These are phyloP conservation scores for Eira barbara DNA, from an alignment of 2,113 vertebrate species.

Conservation along the genomic window DNA sequence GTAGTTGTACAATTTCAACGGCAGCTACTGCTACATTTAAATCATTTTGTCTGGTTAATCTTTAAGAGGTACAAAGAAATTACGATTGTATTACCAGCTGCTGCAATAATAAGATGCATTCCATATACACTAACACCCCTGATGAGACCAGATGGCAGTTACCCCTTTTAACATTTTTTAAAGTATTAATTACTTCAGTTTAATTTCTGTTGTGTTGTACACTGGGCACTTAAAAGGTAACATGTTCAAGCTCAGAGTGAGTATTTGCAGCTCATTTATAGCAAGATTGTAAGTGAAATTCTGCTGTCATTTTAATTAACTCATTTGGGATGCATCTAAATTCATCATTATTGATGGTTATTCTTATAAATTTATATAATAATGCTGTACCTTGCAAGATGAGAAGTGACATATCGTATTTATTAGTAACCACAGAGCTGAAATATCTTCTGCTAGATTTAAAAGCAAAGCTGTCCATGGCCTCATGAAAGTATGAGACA, in stretches of 20 bases:
- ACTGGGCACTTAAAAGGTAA: conserved; percentile 62
- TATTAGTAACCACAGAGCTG: conserved; percentile 44
- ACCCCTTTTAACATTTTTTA: conserved; percentile 66
- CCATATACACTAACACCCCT: conserved; percentile 69
- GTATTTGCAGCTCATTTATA: conserved; percentile 60
- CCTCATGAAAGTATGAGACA: conserved; percentile 57
- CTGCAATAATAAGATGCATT: conserved; percentile 62
- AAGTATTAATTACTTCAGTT: conserved; percentile 76
- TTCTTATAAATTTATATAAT: conserved; percentile 61
- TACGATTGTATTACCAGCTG: neutral
- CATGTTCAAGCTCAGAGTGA: conserved; percentile 59
- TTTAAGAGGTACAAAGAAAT: conserved; percentile 22
- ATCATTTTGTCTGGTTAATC: conserved; percentile 54
- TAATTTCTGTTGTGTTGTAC: conserved; percentile 71
- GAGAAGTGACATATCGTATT: conserved; percentile 27
- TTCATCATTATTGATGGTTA: conserved; percentile 52
- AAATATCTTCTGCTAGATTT: conserved; percentile 48
- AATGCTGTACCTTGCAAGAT: conserved; percentile 45
- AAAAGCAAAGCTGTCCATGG: conserved; percentile 23
- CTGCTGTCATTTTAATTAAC: conserved; percentile 75
- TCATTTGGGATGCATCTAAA: conserved; percentile 67
- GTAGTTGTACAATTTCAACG: conserved; percentile 60
- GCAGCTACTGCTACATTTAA: conserved; percentile 60
- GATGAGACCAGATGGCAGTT: conserved; percentile 80
- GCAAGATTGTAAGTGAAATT: conserved; percentile 56